Percentiles rank a stretch among this genome's conserved stretches.
phyloP scores from a whole-genome alignment of 2,113 vertebrate genomes.

The Coryphaenoides rupestris region DNA sequence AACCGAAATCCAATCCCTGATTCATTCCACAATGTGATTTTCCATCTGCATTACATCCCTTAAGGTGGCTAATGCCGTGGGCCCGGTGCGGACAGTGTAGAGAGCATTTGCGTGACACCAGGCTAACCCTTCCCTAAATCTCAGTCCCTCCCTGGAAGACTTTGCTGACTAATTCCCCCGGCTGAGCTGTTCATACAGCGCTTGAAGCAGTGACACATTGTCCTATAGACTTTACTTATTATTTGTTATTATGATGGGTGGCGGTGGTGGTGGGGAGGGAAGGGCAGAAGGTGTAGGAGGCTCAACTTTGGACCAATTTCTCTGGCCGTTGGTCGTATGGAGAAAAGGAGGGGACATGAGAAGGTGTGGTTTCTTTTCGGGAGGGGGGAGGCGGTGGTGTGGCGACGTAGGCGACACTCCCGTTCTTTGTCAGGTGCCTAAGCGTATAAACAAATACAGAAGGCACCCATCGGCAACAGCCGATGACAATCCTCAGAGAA shows the following conservation, averaged over 20 bases:
- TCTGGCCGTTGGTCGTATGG: constrained; percentile 14
- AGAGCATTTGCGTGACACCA: constrained; percentile 44
- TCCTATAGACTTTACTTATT: constrained; percentile 29
- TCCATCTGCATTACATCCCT: no score
- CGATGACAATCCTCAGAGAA: constrained; percentile 48
- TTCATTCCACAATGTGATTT: no score
- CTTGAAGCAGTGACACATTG: constrained; percentile 22
- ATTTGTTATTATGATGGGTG: constrained; percentile 30
- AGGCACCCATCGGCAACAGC: constrained; percentile 33
- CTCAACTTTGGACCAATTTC: constrained; percentile 2
- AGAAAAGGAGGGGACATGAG: constrained; percentile 22
- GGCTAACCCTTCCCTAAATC: constrained; percentile 46
- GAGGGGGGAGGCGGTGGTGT: no score
- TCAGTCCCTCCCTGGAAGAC: constrained; percentile 49
- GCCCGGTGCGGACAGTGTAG: not conserved
- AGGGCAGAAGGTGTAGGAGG: constrained; percentile 24
- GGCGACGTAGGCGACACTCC: constrained; percentile 30
- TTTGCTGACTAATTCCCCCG: constrained; percentile 52
- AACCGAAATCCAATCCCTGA: no score
- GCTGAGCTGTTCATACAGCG: constrained; percentile 23
- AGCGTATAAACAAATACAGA: constrained; percentile 33
- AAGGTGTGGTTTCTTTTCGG: constrained; percentile 28
- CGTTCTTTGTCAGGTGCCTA: constrained; percentile 48
- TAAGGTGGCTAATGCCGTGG: not conserved
- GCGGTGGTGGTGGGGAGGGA: constrained; percentile 19